Evolutionary conservation across 1,140 invertebrate genomes (phyloP).

Genomic region (Drosophila teissieri): DNA sequence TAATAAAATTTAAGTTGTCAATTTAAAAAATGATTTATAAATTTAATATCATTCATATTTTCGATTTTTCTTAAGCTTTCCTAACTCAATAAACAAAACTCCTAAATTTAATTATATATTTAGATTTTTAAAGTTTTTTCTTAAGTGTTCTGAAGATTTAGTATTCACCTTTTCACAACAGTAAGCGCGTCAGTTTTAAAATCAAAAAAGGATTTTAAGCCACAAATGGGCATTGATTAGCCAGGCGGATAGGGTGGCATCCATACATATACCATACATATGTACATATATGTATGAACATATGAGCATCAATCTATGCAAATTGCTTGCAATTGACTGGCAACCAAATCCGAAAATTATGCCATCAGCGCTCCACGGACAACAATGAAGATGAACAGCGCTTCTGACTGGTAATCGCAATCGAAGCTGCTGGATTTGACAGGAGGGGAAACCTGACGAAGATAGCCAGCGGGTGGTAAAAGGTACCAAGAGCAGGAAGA

Average conservation of each 20-base stretch:
- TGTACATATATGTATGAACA: constrained; percentile 1
- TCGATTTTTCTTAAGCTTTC: no score
- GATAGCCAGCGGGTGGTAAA: constrained; percentile 41
- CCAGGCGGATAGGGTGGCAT: constrained; percentile 24
- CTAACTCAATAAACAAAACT: no score
- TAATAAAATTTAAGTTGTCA: no score
- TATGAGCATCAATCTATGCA: constrained; percentile 51
- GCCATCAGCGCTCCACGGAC: constrained; percentile 50
- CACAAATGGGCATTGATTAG: constrained; percentile 74
- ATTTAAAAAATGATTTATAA: no score
- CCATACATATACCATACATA: no score
- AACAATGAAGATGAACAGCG: constrained; percentile 41
- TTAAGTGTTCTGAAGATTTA: background rate
- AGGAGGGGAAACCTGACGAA: constrained; percentile 15
- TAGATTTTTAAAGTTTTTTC: background rate
- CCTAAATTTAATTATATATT: no score
- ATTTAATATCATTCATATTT: no score
- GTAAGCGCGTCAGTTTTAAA: constrained; percentile 65
- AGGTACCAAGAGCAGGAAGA: constrained; percentile 16
- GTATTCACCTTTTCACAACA: constrained; percentile 73
- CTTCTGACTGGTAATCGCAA: constrained; percentile 52
- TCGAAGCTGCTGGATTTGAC: constrained; percentile 47
- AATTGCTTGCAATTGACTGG: constrained; percentile 63
- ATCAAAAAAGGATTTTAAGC: constrained; percentile 51
- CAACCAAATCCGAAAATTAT: constrained; percentile 74